These are phyloP conservation scores for Cranoglanis bouderius DNA, from an alignment of 2,113 vertebrate genomes.

Conservation along the genomic window DNA sequence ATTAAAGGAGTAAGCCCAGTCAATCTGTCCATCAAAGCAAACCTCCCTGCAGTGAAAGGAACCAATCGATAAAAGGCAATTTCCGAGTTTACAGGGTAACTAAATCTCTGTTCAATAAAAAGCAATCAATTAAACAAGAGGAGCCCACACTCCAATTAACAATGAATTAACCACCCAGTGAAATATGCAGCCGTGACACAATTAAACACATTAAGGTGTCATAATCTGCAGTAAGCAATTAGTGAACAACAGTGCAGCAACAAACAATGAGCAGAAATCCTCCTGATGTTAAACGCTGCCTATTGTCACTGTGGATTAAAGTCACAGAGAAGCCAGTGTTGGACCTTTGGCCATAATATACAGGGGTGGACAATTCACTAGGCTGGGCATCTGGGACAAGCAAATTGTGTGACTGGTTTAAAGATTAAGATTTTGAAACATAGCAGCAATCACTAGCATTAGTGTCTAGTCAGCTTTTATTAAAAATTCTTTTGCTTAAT, in stretches of 20 bases:
- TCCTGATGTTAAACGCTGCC: not conserved
- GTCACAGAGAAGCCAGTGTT: not conserved
- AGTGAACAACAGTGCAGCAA: not conserved
- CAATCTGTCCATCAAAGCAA: not conserved
- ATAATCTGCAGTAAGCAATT: not conserved
- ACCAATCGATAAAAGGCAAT: conserved; percentile 3
- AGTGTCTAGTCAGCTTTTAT: not conserved
- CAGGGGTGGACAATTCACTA: not conserved
- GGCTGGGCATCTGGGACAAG: not conserved
- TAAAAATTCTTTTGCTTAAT: too few species aligned
- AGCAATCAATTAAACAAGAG: conserved; percentile 17
- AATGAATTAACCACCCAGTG: not conserved
- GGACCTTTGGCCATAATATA: not conserved
- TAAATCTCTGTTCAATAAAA: conserved; percentile 29
- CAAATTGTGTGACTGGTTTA: not conserved
- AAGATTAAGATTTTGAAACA: not conserved
- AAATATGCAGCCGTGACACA: conserved; percentile 6
- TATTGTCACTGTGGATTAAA: not conserved
- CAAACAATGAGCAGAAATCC: not conserved
- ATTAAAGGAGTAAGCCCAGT: not conserved
- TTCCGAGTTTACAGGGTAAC: not conserved
- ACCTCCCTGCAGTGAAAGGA: not conserved
- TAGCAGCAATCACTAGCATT: not conserved
- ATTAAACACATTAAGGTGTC: not conserved
- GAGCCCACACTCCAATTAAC: not conserved